Base-by-base conservation (phyloP, 2,888 invertebrate genomes). In the Diaperis boleti region DNA sequence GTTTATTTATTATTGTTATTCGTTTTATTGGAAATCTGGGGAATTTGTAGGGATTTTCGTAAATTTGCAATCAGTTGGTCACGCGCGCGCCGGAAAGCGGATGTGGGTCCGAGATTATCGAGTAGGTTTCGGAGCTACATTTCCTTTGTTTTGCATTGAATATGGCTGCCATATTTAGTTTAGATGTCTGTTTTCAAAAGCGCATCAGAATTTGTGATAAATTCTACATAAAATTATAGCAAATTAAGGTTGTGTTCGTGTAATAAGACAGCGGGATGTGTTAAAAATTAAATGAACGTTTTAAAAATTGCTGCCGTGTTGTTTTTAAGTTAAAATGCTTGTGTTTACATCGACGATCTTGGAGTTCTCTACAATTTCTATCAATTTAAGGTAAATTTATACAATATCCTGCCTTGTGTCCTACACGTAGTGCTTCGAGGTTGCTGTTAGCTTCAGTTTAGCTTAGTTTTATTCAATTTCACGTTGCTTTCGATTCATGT, bases 121-220 rank as follows among this genome's bases (percentile, higher is more conserved):
- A 76, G 75, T 75, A 76, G 78, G 79, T 78, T 80, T 80, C 81
- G 74, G 77, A 77, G 81, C 79, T 81, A 81, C 77, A 77, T 79
- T 81, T 82, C 81, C 82, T 89, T 90, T 90, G 90, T 89, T 90
- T 89, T 89, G 87, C 86, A 88, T 87, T 87, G 88, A 88, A 88
- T 89, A 90, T 90, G 89, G 90, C 90, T 89, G 90, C 90, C 90
- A 90, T 90, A 89, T 90, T 90, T 89, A 88, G 89, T 85, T 89
- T 88, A 88, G 87, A 88, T 88, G 87, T 88, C 89, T 89, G 89
- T 89, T 89, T 89, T 89, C 87, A 86, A 83, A 83, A 82, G 83
- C 82, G 77, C 76, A 75, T 71, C 78, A 76, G 75, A 76, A 75
- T 74, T 79, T 79, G 75, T 72, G 74, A 70, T 71, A 75, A 79